phyloP scores from a whole-genome alignment of 2,797 vertebrate genomes.

The Hippocampus kuda region DNA sequence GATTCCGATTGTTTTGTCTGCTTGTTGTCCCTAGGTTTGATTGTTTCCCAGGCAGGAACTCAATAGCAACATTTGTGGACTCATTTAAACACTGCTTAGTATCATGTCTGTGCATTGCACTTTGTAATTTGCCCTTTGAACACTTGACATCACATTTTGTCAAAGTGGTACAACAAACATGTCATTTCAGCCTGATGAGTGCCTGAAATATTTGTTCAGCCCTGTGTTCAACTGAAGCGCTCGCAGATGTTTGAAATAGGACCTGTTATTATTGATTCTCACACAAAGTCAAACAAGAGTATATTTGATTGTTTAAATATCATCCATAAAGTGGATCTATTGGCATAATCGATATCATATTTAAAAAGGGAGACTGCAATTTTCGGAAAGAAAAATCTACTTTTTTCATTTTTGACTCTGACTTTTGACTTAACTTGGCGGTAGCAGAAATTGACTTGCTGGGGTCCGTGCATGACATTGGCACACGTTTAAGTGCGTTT shows the following conservation, averaged over 20 bases:
- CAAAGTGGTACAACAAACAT: slow-evolving; percentile 22
- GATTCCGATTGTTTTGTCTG: background rate
- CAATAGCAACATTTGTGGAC: background rate
- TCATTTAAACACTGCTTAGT: background rate
- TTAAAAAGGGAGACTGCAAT: too few relatives aligned
- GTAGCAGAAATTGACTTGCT: too few relatives aligned
- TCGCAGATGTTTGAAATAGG: slow-evolving; percentile 15
- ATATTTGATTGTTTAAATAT: background rate
- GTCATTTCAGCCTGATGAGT: slow-evolving; percentile 11
- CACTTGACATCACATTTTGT: slow-evolving; percentile 22
- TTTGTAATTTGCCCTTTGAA: slow-evolving; percentile 32
- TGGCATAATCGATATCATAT: too few relatives aligned
- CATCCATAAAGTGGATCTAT: background rate
- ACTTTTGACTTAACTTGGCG: too few relatives aligned
- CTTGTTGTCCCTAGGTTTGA: background rate
- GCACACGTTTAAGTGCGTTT: too few relatives aligned
- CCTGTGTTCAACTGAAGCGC: slow-evolving; percentile 20
- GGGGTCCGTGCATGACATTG: too few relatives aligned
- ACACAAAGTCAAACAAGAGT: too few relatives aligned
- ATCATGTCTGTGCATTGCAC: background rate
- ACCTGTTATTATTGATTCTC: background rate
- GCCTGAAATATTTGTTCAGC: slow-evolving; percentile 35
- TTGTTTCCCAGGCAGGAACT: background rate
- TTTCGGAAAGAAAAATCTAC: too few relatives aligned
- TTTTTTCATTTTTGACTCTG: too few relatives aligned